These are phyloP conservation scores for Eptesicus fuscus DNA, from an alignment of 2,113 vertebrate genomes.

Conservation along the genomic window DNA sequence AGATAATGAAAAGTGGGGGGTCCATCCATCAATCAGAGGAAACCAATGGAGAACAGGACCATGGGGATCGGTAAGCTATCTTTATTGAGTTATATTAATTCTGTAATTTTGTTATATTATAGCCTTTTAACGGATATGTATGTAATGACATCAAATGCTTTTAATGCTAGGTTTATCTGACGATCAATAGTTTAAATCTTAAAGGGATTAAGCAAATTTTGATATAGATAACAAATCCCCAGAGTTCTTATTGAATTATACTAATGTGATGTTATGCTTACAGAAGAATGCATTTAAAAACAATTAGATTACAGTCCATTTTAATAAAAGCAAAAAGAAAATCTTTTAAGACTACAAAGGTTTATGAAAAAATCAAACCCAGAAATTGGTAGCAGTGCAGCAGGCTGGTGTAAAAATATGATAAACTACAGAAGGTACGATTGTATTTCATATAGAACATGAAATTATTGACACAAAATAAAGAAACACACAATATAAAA, in stretches of 20 bases:
- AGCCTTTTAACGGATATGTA: not conserved
- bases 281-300: slow-evolving; percentile 25
- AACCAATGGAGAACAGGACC: slow-evolving; percentile 97
- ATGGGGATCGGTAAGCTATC: slow-evolving; percentile 93
- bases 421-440: not conserved
- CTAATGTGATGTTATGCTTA: not conserved
- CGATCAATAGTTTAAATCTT: slow-evolving; percentile 7
- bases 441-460: not conserved
- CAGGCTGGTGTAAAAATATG: not conserved
- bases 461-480: not conserved
- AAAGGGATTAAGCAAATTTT: slow-evolving; percentile 15
- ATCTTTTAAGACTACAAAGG: not conserved
- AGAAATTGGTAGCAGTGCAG: not conserved
- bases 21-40: slow-evolving; percentile 80
- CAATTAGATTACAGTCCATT: not conserved
- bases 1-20: slow-evolving; percentile 85
- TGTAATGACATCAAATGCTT: not conserved
- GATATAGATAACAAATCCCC: not conserved
- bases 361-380: not conserved
- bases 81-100: slow-evolving; percentile 43
- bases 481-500: not conserved
- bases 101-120: not conserved
- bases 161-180: slow-evolving; percentile 7
- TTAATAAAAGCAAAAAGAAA: slow-evolving; percentile 23
- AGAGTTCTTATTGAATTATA: slow-evolving; percentile 28